A percentile compares a stretch with the other conserved stretches of the same genome.
Evolutionary conservation across 2,797 vertebrate species (phyloP).

Genomic region (Syndactyla subalaris): DNA sequence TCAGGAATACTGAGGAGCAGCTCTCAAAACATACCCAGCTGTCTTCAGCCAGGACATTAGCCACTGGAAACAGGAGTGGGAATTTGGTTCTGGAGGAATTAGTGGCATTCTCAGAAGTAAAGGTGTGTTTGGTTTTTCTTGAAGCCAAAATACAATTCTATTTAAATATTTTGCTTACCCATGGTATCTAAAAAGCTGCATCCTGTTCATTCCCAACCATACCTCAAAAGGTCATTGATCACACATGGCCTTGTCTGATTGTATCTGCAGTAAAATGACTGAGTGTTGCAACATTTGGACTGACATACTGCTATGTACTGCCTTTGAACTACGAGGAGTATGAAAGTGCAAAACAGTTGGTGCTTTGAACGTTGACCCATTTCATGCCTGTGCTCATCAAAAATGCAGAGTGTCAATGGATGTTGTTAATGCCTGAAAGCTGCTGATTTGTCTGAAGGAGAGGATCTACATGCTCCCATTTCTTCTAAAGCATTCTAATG

Average conservation of each 20-base stretch:
- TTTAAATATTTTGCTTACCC: neutral
- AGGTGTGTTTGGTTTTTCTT: neutral
- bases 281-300: slow-evolving; percentile 74
- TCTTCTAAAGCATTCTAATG: slow-evolving; percentile 71
- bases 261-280: slow-evolving; percentile 62
- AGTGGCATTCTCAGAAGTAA: neutral
- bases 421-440: slow-evolving; percentile 65
- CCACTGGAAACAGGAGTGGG: neutral
- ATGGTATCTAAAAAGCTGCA: neutral
- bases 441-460: slow-evolving; percentile 71
- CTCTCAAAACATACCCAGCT: neutral
- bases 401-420: slow-evolving; percentile 51
- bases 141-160: neutral
- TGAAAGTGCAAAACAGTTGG: slow-evolving; percentile 55
- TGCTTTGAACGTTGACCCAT: slow-evolving; percentile 73
- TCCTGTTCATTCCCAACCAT: neutral
- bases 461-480: slow-evolving; percentile 55
- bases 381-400: slow-evolving; percentile 67
- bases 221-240: neutral
- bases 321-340: slow-evolving; percentile 67
- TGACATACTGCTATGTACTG: slow-evolving; percentile 54
- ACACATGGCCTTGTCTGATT: neutral
- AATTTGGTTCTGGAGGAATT: neutral
- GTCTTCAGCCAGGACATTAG: neutral
- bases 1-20: neutral